Evolutionary conservation across 2,888 invertebrate genomes (phyloP), one percentile per base, ranked within the genome.

Genomic region (Ormyrus rosae): DNA sequence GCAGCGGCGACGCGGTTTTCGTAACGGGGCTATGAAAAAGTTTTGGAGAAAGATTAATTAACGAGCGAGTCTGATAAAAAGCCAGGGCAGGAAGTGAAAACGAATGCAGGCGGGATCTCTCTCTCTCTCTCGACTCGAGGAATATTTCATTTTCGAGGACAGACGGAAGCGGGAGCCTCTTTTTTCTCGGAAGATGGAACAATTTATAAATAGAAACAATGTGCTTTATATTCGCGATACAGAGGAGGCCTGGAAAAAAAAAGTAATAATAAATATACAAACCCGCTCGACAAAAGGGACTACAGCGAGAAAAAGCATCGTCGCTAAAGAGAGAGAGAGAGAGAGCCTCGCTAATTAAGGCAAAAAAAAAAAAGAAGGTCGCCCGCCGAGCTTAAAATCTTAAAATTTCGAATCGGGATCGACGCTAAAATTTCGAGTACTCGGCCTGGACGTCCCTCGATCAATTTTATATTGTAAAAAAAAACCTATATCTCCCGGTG

Each of bases 391-490:
- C 19, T 19, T 19, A 19, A 19, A 19, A 19, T 19, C 19, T 19
- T 19, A 1, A 19, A 19, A 19, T 19, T 19, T 19, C 19, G 19
- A 19, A 19, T 2, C 19, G 19, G 19, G 19, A 64, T 56, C n/a
- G 19, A 19, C 19, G 19, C 19, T 45, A 55, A 55, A 64, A 46
- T 51, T 45, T 61, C 48, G 11, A 68, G 63, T 69, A 50, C 61
- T 11, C 34, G 50, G 19, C 71, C 11, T 3, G n/a, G 13, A 11
- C 13, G 61, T 10, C 19, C 19, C 19, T 19, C 64, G 13, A 65
- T 10, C 65, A 71, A 78, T 78, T 78, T 71, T 77, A 65, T n/a
- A n/a, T n/a, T n/a, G n/a, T n/a, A 65, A 71, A 67, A 58, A 72
- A 58, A 19, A 74, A 74, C 69, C 50, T 69, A 51, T 50, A 64